Conservation (phyloP, 2,797 vertebrate species). For the Antrozous pallidus region DNA sequence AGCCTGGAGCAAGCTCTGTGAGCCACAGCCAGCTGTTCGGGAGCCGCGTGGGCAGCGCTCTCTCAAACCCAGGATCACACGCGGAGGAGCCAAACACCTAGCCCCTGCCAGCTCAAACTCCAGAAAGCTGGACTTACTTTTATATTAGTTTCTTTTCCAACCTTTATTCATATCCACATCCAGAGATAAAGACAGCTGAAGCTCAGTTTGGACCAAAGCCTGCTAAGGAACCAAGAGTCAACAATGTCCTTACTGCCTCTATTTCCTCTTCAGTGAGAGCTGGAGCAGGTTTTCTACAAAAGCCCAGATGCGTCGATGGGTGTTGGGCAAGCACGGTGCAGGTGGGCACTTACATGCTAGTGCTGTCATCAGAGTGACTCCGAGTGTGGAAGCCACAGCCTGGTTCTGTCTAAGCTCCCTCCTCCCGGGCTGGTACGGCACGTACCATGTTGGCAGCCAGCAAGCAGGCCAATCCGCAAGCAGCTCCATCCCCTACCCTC, state of each 20-base stretch:
- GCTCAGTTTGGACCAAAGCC: not conserved
- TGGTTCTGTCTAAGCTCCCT: not conserved
- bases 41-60: not conserved
- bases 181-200: not conserved
- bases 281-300: not conserved
- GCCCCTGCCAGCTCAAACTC: not conserved
- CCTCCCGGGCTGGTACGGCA: fast-evolving
- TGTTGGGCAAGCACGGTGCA: not conserved
- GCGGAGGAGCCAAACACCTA: not conserved
- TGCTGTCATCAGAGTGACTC: not conserved
- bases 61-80: not conserved
- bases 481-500: not conserved
- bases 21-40: not conserved
- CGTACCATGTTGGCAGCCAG: fast-evolving
- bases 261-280: not conserved
- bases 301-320: not conserved
- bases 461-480: not conserved
- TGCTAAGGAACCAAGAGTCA: not conserved
- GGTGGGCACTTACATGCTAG: not conserved
- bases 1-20: not conserved
- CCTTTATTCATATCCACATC: not conserved
- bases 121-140: not conserved
- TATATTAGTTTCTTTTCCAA: not conserved
- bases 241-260: not conserved
- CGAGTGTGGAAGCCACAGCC: fast-evolving